Conservation (phyloP, 1,140 invertebrate genomes). For the Diuraphis noxia region DNA sequence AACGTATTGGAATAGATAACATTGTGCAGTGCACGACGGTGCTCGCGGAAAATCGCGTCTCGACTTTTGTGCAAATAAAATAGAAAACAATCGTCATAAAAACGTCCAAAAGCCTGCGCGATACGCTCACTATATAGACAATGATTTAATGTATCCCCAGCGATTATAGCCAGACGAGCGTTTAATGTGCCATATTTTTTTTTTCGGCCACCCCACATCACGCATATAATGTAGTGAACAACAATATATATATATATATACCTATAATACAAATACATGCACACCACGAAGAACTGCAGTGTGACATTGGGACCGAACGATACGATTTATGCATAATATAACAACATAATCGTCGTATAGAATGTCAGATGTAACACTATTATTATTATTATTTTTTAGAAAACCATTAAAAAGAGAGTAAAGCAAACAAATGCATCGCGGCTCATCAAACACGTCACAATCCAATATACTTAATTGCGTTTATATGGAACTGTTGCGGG, state of each 20-base stretch:
- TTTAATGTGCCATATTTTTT: conserved; percentile 8
- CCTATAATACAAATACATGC: not conserved
- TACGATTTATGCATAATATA: not conserved
- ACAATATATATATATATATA: not conserved
- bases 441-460: conserved; percentile 15
- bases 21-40: too few relatives aligned
- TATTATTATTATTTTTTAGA: not conserved
- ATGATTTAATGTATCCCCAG: conserved; percentile 14
- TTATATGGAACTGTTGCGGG: not conserved
- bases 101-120: not conserved
- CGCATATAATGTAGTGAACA: not conserved
- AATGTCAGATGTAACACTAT: not conserved
- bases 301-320: not conserved
- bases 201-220: not conserved
- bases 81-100: not conserved
- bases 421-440: not conserved
- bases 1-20: not conserved
- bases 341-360: not conserved
- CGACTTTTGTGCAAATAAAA: not conserved
- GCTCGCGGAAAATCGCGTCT: not conserved
- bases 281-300: not conserved
- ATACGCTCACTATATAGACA: not conserved
- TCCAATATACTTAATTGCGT: conserved; percentile 10
- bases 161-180: not conserved
- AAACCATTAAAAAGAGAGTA: not conserved